Percentiles rank a stretch among this genome's conserved stretches.
Conservation (phyloP, 2,113 vertebrate species). For the Plestiodon gilberti region DNA sequence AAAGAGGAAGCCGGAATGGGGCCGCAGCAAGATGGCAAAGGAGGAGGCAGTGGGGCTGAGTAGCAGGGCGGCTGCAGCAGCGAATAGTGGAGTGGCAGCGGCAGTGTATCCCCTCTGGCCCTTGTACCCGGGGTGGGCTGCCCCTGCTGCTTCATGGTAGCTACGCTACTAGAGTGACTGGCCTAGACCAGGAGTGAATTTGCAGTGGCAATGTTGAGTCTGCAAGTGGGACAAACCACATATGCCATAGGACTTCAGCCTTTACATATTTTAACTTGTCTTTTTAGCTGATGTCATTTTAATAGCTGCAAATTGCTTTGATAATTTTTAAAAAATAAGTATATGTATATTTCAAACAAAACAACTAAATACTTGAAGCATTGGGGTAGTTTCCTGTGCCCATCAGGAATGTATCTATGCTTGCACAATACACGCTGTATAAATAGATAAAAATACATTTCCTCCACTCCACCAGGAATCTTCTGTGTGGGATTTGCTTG, state of each 20-base stretch:
- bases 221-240: background rate
- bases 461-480: background rate
- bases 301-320: background rate
- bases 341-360: background rate
- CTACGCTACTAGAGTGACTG: no score
- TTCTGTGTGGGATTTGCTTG: background rate
- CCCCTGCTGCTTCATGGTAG: no score
- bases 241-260: background rate
- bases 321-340: background rate
- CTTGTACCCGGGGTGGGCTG: no score
- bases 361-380: background rate
- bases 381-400: background rate
- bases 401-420: background rate
- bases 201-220: background rate
- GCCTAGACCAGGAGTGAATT: background rate
- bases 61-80: no score
- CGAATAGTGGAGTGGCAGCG: no score
- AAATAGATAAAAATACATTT: background rate
- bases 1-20: no score
- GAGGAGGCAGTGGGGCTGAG: no score
- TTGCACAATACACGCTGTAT: background rate
- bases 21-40: no score
- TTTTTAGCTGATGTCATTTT: background rate
- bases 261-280: constrained; percentile 3
- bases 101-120: no score